A percentile compares a stretch with the other conserved stretches of the same genome.
Evolutionary conservation across 2,113 vertebrate genomes (phyloP).

Genomic region (Phrynocephalus versicolor): DNA sequence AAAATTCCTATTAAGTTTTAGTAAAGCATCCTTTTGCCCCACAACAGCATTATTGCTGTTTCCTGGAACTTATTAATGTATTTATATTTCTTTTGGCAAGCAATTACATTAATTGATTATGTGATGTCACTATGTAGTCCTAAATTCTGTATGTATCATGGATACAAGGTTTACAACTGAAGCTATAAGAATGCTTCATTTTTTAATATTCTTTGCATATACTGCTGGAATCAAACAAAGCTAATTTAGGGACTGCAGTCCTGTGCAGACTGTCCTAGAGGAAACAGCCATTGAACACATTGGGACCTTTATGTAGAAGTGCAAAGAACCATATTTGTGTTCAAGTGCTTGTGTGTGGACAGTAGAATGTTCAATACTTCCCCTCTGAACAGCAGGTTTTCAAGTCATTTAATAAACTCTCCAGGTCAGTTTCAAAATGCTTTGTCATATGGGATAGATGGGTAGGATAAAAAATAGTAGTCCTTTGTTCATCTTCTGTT

Average conservation of each 20-base stretch:
- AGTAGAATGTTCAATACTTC: not conserved
- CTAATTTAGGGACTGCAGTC: not conserved
- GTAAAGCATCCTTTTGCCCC: not conserved
- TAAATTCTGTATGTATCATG: not conserved
- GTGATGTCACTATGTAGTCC: too few relatives aligned
- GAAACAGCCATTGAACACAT: not conserved
- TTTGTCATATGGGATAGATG: not conserved
- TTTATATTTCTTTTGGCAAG: not conserved
- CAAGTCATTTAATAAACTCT: not conserved
- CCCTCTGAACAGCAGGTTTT: not conserved
- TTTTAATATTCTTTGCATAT: not conserved
- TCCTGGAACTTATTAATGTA: not conserved
- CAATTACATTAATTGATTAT: not conserved
- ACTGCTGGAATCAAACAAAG: not conserved
- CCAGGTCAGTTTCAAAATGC: not conserved
- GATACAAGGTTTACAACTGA: not conserved
- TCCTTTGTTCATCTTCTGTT: not conserved
- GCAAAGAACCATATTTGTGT: too few relatives aligned
- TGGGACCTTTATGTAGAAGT: not conserved
- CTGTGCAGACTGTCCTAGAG: not conserved
- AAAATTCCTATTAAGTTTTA: not conserved
- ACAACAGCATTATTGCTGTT: not conserved
- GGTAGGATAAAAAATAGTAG: not conserved
- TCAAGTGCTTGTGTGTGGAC: not conserved
- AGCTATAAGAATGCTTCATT: not conserved